A percentile compares a stretch with the other conserved stretches of the same genome.
Conservation (phyloP, 1,140 invertebrate species). For the Mactra quadrangularis region DNA sequence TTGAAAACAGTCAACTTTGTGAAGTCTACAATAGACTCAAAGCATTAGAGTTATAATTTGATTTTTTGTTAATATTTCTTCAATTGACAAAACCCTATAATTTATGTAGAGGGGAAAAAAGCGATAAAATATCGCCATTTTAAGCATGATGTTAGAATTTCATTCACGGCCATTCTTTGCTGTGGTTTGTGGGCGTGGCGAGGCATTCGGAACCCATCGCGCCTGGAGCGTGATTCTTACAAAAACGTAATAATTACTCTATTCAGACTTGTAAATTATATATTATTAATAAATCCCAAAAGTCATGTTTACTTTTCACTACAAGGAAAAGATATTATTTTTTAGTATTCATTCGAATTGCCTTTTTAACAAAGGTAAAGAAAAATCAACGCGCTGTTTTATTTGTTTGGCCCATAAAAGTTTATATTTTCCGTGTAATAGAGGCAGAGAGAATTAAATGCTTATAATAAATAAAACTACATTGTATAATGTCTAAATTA, state of each 20-base stretch:
- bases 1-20: slow-evolving; percentile 15
- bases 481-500: too few species aligned
- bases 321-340: too few species aligned
- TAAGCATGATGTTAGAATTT: slow-evolving; percentile 21
- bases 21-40: neutral
- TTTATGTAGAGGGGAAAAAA: neutral
- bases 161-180: slow-evolving; percentile 11
- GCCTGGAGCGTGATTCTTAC: slow-evolving; percentile 48
- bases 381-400: too few species aligned
- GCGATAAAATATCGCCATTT: slow-evolving; percentile 40
- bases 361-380: too few species aligned
- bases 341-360: too few species aligned
- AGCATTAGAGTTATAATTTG: slow-evolving; percentile 38
- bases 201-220: slow-evolving; percentile 21
- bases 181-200: slow-evolving; percentile 23
- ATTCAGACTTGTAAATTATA: slow-evolving; percentile 51
- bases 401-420: too few species aligned
- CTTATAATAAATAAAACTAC: too few species aligned
- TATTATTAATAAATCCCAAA: slow-evolving; percentile 40
- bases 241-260: slow-evolving; percentile 26
- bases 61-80: neutral
- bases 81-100: slow-evolving; percentile 35
- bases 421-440: too few species aligned
- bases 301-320: slow-evolving; percentile 34
- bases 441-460: too few species aligned